Base-by-base conservation (phyloP, 2,797 vertebrate species). In the Percopsis omiscomaycus region DNA sequence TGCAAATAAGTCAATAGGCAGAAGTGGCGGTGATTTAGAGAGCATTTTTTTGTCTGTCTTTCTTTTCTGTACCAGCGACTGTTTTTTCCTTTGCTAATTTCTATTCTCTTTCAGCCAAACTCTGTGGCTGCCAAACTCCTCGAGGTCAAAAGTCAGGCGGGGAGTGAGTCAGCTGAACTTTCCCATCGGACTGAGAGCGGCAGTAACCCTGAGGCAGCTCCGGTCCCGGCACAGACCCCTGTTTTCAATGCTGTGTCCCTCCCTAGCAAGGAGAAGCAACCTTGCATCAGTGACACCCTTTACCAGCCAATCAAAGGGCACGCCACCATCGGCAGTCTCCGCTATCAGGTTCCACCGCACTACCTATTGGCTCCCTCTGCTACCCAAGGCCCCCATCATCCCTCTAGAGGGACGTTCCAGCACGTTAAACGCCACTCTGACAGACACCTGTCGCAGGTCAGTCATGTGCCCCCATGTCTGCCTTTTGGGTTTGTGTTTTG, bases 181-280 rank as follows among this genome's bases (percentile, higher is more conserved):
- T 69, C 79, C 14, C 66, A 86, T 54, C 77, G 79, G 68, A 77
- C 73, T 15, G 74, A 62, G 50, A 88, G 71, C 14, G 74, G 73
- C 65, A 69, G 75, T 73, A 79, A 77, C 81, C 72, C 91, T 30
- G 73, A 92, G 68, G 72, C 89, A 32, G 78, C 88, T 74, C 93
- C 91, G 60, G 90, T 87, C 27, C 81, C 90, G 0, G 79, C 90
- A 51, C 94, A 91, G 83, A 90, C 94, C 64, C 88, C 93, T 53
- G 28, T 77, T 50, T 73, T 82, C 83, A 82, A 69, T 79, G 77
- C 82, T 64, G 61, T 92, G 68, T 60, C 76, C 27, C 55, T 59
- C 52, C 74, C 47, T 59, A 75, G 53, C 69, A 85, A 81, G 30
- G 45, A 61, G 44, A 89, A 85, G 64, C 84, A 83, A 59, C 75